A percentile compares a stretch with the other conserved stretches of the same genome.
Evolutionary conservation across 2,113 vertebrate genomes (phyloP).

Genomic region (Leptocoma aspasia): DNA sequence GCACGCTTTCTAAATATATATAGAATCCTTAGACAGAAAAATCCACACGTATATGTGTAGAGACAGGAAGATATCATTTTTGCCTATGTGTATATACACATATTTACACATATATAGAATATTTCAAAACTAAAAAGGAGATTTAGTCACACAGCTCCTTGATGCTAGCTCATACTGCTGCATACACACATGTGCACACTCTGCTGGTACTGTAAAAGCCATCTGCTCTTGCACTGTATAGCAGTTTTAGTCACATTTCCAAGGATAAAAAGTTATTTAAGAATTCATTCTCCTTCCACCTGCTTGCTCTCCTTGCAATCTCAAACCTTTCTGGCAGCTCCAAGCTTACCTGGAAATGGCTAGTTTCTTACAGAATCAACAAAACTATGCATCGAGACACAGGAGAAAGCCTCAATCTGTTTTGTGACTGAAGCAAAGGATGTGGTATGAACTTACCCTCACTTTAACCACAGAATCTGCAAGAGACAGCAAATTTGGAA

Average conservation of each 20-base stretch:
- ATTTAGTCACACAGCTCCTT: not conserved
- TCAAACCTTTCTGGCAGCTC: not conserved
- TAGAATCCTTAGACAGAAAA: not conserved
- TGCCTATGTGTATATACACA: not conserved
- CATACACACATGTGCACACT: not conserved
- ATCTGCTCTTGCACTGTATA: not conserved
- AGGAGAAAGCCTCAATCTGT: not conserved
- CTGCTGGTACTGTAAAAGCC: constrained; percentile 2
- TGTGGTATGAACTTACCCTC: not conserved
- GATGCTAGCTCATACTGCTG: not conserved
- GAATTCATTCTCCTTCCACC: not conserved
- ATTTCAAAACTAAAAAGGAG: not conserved
- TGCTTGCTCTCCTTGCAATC: not conserved
- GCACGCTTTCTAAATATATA: not conserved
- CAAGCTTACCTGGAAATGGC: not conserved
- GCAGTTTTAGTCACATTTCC: not conserved
- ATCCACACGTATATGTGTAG: not conserved
- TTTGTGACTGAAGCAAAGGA: not conserved
- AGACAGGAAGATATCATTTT: not conserved
- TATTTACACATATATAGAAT: not conserved
- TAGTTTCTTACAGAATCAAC: not conserved
- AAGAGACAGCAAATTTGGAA: not conserved
- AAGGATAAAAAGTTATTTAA: not conserved
- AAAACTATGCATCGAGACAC: not conserved
- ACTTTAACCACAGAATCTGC: not conserved